These are phyloP conservation scores for Zenarchopterus dispar DNA, from an alignment of 2,797 vertebrate genomes.

Conservation along the genomic window DNA sequence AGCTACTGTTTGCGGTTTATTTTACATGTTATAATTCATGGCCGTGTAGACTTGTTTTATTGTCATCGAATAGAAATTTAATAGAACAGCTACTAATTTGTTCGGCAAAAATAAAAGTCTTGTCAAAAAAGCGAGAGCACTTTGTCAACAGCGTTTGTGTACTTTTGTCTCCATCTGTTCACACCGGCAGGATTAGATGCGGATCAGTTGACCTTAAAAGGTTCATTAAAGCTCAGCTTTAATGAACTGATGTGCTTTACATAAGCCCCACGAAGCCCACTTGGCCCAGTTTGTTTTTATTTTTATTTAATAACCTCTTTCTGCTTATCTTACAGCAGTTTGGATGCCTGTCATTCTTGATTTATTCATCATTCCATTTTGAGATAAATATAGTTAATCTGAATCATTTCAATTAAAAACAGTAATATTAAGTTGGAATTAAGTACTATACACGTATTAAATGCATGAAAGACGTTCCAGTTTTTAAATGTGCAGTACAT, in stretches of 20 bases:
- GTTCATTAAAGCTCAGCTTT: background rate
- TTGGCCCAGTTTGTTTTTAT: slow-evolving; percentile 40
- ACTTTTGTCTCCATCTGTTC: slow-evolving; percentile 38
- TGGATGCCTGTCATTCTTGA: slow-evolving; percentile 21
- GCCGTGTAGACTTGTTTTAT: background rate
- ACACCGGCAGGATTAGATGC: slow-evolving; percentile 10
- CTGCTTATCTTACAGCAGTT: background rate
- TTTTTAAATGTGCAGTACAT: background rate
- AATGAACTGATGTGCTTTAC: slow-evolving; percentile 28
- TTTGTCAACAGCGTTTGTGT: background rate
- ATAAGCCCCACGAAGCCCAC: slow-evolving; percentile 23
- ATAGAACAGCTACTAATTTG: background rate
- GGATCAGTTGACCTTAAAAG: slow-evolving; percentile 32
- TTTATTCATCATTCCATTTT: slow-evolving; percentile 9
- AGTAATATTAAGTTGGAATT: background rate
- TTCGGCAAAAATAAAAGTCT: background rate
- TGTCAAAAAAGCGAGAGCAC: background rate
- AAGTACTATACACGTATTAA: background rate
- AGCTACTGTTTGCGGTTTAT: background rate
- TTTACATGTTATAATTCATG: background rate
- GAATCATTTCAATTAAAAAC: too few species aligned
- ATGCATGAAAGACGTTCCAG: background rate
- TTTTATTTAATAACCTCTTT: slow-evolving; percentile 18
- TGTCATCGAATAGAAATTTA: background rate
- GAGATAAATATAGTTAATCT: background rate